Evolutionary conservation across 35 echinoderm and acorn worm species (phyloP).

Genomic region (Apostichopus parvimensis): DNA sequence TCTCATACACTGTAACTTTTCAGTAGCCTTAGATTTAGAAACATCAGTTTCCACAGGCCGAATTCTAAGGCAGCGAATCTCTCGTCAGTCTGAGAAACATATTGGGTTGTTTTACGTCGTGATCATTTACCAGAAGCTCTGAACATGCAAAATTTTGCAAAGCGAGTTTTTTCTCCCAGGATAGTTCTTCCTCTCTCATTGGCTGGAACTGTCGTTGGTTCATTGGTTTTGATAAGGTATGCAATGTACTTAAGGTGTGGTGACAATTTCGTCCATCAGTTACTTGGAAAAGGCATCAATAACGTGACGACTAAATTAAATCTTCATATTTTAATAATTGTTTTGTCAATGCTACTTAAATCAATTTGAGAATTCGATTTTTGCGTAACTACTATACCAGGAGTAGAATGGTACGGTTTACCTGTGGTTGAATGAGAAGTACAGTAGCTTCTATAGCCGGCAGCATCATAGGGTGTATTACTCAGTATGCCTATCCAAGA

Average conservation of each 20-base stretch:
- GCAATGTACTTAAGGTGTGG: background rate
- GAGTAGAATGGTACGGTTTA: too few relatives aligned
- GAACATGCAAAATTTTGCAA: slow-evolving; percentile 37
- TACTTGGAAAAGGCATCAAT: too few relatives aligned
- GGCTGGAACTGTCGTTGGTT: slow-evolving; percentile 13
- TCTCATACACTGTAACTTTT: background rate
- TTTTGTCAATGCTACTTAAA: too few relatives aligned
- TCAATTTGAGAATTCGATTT: too few relatives aligned
- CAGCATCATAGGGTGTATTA: too few relatives aligned
- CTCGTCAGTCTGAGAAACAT: background rate
- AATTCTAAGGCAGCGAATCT: background rate
- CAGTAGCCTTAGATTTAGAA: slow-evolving; percentile 21
- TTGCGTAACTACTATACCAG: too few relatives aligned
- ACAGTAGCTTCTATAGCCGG: too few relatives aligned
- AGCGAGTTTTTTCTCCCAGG: slow-evolving; percentile 11
- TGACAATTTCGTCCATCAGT: too few relatives aligned
- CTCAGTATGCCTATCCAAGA: too few relatives aligned
- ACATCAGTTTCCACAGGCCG: background rate
- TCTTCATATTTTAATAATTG: too few relatives aligned
- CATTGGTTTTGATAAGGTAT: background rate
- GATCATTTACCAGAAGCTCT: background rate
- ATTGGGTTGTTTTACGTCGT: background rate
- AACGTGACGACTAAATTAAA: too few relatives aligned
- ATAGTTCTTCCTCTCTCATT: slow-evolving; percentile 11
- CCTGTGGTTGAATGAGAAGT: too few relatives aligned